Percentiles rank a stretch among this genome's conserved stretches.
Evolutionary conservation across 2,888 invertebrate genomes (phyloP).

Genomic region (Brachynemurus nebulosus): DNA sequence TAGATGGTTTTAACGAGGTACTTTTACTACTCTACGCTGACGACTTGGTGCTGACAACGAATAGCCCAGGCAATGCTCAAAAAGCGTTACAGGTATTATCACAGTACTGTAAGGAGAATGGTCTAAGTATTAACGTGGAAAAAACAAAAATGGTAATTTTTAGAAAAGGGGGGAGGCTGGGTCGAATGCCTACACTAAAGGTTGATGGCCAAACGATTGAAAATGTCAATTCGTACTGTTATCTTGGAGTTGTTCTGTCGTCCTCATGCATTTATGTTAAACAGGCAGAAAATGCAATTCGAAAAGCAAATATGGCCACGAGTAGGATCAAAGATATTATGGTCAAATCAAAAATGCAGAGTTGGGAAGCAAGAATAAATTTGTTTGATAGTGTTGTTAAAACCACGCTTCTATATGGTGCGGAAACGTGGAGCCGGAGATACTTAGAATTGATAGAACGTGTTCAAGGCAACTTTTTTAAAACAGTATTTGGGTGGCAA

Average conservation of each 20-base stretch:
- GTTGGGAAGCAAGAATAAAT: constrained; percentile 5
- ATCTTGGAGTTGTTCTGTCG: not conserved
- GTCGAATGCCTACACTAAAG: not conserved
- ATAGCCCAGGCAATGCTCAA: not conserved
- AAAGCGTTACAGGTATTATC: not conserved
- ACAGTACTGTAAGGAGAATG: constrained; percentile 5
- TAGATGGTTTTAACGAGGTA: not conserved
- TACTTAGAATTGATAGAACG: not conserved
- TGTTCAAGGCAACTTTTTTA: not conserved
- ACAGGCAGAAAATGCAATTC: not conserved
- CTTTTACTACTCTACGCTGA: constrained; percentile 7
- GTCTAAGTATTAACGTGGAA: constrained; percentile 2
- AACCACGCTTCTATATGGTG: constrained; percentile 4
- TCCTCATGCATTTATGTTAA: constrained; percentile 1
- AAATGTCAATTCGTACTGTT: not conserved
- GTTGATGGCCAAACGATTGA: not conserved
- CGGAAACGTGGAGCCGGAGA: constrained; percentile 3
- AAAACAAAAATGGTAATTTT: not conserved
- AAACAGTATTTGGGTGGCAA: constrained; percentile 1
- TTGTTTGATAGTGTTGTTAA: not conserved
- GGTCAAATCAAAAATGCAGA: constrained; percentile 3
- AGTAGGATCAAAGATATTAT: not conserved
- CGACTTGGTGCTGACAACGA: constrained; percentile 3
- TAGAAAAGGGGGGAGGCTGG: not conserved
- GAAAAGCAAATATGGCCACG: constrained; percentile 1